Evolutionary conservation across 2,888 invertebrate genomes (phyloP), one percentile per base, ranked within the genome.

Genomic region (Chesias legatella): DNA sequence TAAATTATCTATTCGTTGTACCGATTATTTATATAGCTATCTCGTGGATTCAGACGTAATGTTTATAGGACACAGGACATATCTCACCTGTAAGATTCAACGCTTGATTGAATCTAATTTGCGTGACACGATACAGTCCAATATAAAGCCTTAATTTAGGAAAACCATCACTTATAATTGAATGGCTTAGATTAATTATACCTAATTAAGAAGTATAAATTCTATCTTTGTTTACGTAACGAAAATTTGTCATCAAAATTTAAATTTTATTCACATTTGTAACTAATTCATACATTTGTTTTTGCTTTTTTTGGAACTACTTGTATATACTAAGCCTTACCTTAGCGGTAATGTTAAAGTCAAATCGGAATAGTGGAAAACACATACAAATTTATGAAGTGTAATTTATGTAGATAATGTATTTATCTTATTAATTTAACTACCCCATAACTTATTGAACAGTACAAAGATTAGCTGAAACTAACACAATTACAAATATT

Each of bases 401-500:
- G 37, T 29, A 33, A 36, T 17, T 30, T 26, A 43, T 52, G 49
- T 65, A 63, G 57, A 56, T 53, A 56, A 43, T 59, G 56, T 53
- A 56, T 64, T 32, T 28, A n/a, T n/a, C n/a, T n/a, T n/a, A n/a
- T n/a, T n/a, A n/a, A 44, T 64, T 58, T 63, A 60, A 59, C 53
- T 60, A 56, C 36, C 58, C 60, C 58, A 54, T 58, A 63, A 60
- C 62, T 65, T 70, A 60, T 68, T 66, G 50, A 60, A 69, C 68
- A 73, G 73, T 75, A 75, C 75, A 72, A 78, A 74, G 55, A 63
- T 71, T 71, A 69, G 72, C 69, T 65, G 53, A 66, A 43, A 82
- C 84, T 84, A 84, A 85, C 85, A 75, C 68, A 53, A 67, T 63
- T 57, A 64, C 55, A 63, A 63, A 63, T 73, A 77, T 81, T 81